phyloP scores from a whole-genome alignment of 2,113 vertebrate genomes.

The Pterocles orientalis region DNA sequence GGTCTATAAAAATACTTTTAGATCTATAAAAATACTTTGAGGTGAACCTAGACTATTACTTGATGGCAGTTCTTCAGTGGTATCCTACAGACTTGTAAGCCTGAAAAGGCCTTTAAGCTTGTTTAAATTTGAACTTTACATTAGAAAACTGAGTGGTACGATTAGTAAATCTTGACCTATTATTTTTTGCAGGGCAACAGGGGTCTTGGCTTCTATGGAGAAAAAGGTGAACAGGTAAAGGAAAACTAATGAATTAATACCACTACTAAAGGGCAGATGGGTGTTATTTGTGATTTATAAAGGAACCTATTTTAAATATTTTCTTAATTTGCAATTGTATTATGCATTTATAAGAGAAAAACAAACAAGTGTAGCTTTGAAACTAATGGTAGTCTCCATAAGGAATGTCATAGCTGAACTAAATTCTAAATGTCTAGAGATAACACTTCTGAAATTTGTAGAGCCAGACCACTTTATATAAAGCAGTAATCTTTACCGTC shows the following conservation, averaged over 20 bases:
- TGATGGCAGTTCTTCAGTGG: not conserved
- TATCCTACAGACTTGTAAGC: not conserved
- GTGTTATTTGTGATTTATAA: not conserved
- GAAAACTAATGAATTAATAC: not conserved
- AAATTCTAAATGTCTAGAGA: not conserved
- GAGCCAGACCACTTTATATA: not conserved
- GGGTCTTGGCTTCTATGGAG: slow-evolving; percentile 77
- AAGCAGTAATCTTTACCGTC: not conserved
- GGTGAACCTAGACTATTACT: not conserved
- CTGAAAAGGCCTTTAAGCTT: not conserved
- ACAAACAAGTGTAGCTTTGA: not conserved
- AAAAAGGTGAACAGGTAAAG: slow-evolving; percentile 82
- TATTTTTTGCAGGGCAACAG: slow-evolving; percentile 78
- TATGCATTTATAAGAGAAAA: not conserved
- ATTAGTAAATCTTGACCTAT: not conserved
- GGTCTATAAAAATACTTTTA: not conserved
- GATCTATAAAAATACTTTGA: not conserved
- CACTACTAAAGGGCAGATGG: not conserved
- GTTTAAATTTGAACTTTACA: not conserved
- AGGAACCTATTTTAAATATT: not conserved
- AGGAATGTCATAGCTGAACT: not conserved
- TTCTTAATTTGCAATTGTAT: not conserved
- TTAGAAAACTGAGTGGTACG: not conserved
- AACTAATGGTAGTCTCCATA: not conserved
- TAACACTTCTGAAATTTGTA: not conserved